These are phyloP conservation scores for Dromiciops gliroides DNA, from an alignment of 2,113 vertebrate species.

Conservation along the genomic window DNA sequence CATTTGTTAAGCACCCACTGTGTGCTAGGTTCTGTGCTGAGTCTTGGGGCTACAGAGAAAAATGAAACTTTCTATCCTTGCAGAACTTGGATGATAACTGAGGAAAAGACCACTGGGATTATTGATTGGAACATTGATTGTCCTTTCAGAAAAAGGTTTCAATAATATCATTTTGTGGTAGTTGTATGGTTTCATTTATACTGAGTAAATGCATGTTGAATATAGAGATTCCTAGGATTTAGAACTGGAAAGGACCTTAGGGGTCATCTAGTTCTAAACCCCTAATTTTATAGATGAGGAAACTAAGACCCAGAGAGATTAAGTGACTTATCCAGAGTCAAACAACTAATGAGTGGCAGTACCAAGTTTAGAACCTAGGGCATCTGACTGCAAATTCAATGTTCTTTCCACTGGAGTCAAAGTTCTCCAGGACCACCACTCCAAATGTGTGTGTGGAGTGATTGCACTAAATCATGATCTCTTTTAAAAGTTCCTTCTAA, in stretches of 20 bases:
- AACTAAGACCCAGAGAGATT: not conserved
- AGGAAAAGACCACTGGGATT: not conserved
- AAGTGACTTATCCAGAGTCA: not conserved
- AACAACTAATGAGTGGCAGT: not conserved
- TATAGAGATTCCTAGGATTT: not conserved
- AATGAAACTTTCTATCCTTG: not conserved
- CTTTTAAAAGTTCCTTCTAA: not conserved
- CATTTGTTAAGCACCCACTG: not conserved
- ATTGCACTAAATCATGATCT: not conserved
- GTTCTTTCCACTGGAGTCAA: not conserved
- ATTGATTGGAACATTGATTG: not conserved
- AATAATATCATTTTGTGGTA: not conserved
- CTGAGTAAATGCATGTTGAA: not conserved
- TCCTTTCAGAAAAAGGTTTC: not conserved
- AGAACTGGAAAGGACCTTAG: not conserved
- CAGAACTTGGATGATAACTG: not conserved
- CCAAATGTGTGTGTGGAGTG: not conserved
- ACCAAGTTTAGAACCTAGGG: not conserved
- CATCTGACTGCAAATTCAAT: not conserved
- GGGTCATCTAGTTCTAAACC: not conserved
- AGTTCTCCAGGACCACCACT: not conserved
- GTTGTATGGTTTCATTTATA: not conserved
- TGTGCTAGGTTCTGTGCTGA: not conserved
- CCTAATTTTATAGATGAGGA: not conserved
- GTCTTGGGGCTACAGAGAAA: not conserved